Conservation (phyloP, 2,113 vertebrate species). For the Agapornis roseicollis region DNA sequence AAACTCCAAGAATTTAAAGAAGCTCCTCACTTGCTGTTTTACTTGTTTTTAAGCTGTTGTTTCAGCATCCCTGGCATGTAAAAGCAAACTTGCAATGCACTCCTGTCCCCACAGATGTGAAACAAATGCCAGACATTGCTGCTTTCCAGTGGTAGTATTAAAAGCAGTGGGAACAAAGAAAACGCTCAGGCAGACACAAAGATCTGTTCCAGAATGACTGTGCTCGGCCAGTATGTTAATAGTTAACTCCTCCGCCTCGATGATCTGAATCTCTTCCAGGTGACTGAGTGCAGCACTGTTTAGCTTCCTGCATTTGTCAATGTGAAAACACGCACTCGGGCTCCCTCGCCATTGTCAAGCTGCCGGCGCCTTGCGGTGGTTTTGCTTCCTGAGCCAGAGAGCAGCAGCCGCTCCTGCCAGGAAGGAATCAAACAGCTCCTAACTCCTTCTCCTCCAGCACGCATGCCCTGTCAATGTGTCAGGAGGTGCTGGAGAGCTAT, state of each 20-base stretch:
- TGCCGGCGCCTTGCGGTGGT: not conserved
- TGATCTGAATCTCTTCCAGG: slow-evolving; percentile 49
- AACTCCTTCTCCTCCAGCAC: not conserved
- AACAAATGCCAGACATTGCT: not conserved
- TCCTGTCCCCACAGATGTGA: not conserved
- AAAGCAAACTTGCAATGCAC: not conserved
- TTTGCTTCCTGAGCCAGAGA: not conserved
- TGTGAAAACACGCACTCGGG: slow-evolving; percentile 40
- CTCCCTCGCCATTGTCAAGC: not conserved
- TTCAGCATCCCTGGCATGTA: not conserved
- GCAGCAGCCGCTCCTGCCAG: not conserved
- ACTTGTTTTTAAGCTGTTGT: not conserved
- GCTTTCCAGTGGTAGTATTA: not conserved
- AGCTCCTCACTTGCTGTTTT: not conserved
- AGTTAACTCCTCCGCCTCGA: not conserved
- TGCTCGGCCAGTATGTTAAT: not conserved
- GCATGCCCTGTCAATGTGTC: rapidly evolving
- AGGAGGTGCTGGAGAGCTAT: not conserved
- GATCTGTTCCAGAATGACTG: not conserved
- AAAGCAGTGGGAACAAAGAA: not conserved
- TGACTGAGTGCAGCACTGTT: slow-evolving; percentile 37
- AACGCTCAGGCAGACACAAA: not conserved
- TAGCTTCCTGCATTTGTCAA: slow-evolving; percentile 66
- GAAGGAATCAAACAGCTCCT: not conserved
- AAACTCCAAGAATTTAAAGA: not conserved